A percentile compares a stretch with the other conserved stretches of the same genome.
Evolutionary conservation across 1,140 invertebrate genomes (phyloP).

Genomic region (Araneus ventricosus): DNA sequence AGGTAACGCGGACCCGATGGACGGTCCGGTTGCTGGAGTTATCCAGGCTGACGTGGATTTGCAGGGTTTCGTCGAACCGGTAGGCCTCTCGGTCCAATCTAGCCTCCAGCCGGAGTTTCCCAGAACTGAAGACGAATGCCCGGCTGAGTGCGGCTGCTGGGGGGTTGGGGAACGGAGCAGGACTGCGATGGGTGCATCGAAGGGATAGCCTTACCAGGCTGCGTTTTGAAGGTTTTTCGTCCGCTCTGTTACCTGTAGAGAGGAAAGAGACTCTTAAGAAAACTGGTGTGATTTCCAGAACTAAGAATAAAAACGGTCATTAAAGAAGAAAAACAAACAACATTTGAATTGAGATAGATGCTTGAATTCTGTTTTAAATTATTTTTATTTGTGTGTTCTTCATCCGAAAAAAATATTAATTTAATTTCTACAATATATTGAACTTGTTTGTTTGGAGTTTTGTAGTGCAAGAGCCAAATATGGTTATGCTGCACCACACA

Average conservation of each 20-base stretch:
- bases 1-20: conserved; percentile 68
- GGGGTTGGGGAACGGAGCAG: conserved; percentile 43
- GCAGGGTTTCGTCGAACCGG: conserved; percentile 61
- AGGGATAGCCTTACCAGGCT: conserved; percentile 91
- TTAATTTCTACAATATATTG: too few species aligned
- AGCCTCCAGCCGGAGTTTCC: conserved; percentile 70
- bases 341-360: not conserved
- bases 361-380: too few species aligned
- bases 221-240: conserved; percentile 88
- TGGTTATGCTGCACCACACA: too few species aligned
- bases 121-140: conserved; percentile 75
- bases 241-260: conserved; percentile 85
- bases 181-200: conserved; percentile 85
- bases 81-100: conserved; percentile 74
- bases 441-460: too few species aligned
- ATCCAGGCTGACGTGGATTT: conserved; percentile 74
- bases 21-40: conserved; percentile 76
- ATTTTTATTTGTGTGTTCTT: too few species aligned
- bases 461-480: too few species aligned
- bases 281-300: not conserved
- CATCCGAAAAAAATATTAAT: too few species aligned
- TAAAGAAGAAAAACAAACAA: not conserved
- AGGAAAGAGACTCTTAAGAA: not conserved
- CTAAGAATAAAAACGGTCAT: not conserved
- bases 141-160: conserved; percentile 51